Evolutionary conservation across 2,797 vertebrate genomes (phyloP).

Genomic region (Sebastes taczanowskii): DNA sequence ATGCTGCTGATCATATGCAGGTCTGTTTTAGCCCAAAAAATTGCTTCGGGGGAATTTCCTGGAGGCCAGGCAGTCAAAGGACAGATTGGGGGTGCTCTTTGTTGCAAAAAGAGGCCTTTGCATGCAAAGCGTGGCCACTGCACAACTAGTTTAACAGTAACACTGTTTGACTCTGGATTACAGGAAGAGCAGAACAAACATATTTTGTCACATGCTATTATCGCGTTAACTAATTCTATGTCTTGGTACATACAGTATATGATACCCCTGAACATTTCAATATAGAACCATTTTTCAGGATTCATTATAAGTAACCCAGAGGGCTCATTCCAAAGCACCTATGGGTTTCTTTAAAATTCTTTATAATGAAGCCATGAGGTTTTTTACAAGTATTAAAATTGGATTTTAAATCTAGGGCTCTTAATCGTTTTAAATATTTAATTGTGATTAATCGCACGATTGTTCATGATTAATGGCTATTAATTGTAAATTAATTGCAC

Average conservation of each 20-base stretch:
- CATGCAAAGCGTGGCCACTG: neutral
- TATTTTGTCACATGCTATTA: neutral
- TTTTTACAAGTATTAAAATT: neutral
- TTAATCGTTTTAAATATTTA: too few relatives aligned
- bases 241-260: neutral
- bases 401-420: neutral
- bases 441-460: too few relatives aligned
- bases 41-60: slow-evolving; percentile 9
- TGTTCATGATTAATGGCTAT: too few relatives aligned
- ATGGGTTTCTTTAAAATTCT: neutral
- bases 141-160: neutral
- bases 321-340: neutral
- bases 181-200: neutral
- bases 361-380: neutral
- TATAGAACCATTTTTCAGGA: neutral
- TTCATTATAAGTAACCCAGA: neutral
- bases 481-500: too few relatives aligned
- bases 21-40: slow-evolving; percentile 6
- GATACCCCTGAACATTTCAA: neutral
- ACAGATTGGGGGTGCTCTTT: slow-evolving; percentile 6
- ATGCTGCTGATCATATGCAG: slow-evolving; percentile 5
- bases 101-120: slow-evolving; percentile 4
- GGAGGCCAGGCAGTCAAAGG: neutral
- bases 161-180: neutral
- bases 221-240: too few relatives aligned